A percentile compares a stretch with the other conserved stretches of the same genome.
Evolutionary conservation across 2,888 invertebrate species (phyloP).

Genomic region (Zhuqinia jingwanae): DNA sequence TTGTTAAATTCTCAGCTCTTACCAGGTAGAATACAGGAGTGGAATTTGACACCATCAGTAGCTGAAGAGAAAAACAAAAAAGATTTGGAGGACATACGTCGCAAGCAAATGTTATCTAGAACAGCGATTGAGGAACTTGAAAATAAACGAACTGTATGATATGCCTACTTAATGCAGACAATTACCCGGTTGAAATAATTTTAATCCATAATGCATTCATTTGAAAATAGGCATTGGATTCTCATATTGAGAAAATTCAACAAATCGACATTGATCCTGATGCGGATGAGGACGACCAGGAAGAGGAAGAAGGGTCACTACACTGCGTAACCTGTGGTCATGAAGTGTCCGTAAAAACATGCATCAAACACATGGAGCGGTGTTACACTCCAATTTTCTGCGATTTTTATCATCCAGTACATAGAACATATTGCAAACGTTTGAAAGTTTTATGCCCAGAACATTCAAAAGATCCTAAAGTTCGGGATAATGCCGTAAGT

Average conservation of each 20-base stretch:
- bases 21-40: slow-evolving; percentile 95
- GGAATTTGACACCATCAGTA: slow-evolving; percentile 92
- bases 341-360: slow-evolving; percentile 94
- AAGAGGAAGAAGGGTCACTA: slow-evolving; percentile 88
- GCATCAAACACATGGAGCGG: slow-evolving; percentile 98
- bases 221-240: slow-evolving; percentile 86
- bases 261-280: slow-evolving; percentile 86
- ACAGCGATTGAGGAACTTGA: slow-evolving; percentile 90
- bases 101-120: slow-evolving; percentile 89
- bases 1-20: slow-evolving; percentile 87
- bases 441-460: slow-evolving; percentile 98
- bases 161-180: background rate
- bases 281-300: slow-evolving; percentile 84
- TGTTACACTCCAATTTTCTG: slow-evolving; percentile 99
- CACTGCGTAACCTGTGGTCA: slow-evolving; percentile 99
- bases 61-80: slow-evolving; percentile 91
- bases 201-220: background rate
- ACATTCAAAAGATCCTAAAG: slow-evolving; percentile 96
- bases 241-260: slow-evolving; percentile 89
- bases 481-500: slow-evolving; percentile 87
- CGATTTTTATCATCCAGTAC: slow-evolving; percentile 94
- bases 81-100: slow-evolving; percentile 86
- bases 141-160: slow-evolving; percentile 84
- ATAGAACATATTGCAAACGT: slow-evolving; percentile 96
- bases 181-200: no score